phyloP scores from a whole-genome alignment of 2,888 invertebrate genomes.

The Augochlorella aurata region DNA sequence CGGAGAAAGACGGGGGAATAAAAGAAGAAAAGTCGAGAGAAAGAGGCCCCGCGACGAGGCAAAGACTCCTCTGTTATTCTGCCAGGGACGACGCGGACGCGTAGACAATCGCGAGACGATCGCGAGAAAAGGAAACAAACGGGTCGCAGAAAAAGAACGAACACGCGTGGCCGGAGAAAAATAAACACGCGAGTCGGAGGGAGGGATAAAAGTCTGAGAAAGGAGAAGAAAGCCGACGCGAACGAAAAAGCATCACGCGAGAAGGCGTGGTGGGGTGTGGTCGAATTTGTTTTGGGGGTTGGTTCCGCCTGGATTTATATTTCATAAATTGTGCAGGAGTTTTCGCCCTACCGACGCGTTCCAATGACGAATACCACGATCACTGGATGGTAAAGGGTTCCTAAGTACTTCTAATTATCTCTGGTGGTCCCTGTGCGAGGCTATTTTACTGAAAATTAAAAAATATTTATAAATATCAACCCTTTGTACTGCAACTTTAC shows the following conservation, averaged over 20 bases:
- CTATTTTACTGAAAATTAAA: no score
- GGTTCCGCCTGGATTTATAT: slow-evolving; percentile 74
- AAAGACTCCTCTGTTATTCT: slow-evolving; percentile 58
- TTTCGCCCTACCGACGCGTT: slow-evolving; percentile 43
- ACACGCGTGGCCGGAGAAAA: no score
- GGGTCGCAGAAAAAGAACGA: neutral
- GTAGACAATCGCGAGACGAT: slow-evolving; percentile 53
- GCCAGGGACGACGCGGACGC: slow-evolving; percentile 36
- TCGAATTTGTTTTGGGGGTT: slow-evolving; percentile 78
- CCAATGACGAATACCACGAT: slow-evolving; percentile 47
- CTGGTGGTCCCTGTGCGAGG: neutral
- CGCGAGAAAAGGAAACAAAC: neutral
- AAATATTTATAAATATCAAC: no score
- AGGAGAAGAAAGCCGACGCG: slow-evolving; percentile 22
- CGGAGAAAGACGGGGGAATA: slow-evolving; percentile 58
- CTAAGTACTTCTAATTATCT: slow-evolving; percentile 23
- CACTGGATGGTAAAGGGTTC: slow-evolving; percentile 4
- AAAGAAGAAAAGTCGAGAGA: slow-evolving; percentile 31
- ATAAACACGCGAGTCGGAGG: no score
- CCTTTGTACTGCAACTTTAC: no score
- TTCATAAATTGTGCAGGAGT: slow-evolving; percentile 74
- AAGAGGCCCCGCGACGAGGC: slow-evolving; percentile 44
- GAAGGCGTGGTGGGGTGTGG: slow-evolving; percentile 78
- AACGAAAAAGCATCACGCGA: slow-evolving; percentile 50
- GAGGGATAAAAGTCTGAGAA: neutral